Evolutionary conservation across 2,797 vertebrate species (phyloP).

Genomic region (Coccyzus lansbergi): DNA sequence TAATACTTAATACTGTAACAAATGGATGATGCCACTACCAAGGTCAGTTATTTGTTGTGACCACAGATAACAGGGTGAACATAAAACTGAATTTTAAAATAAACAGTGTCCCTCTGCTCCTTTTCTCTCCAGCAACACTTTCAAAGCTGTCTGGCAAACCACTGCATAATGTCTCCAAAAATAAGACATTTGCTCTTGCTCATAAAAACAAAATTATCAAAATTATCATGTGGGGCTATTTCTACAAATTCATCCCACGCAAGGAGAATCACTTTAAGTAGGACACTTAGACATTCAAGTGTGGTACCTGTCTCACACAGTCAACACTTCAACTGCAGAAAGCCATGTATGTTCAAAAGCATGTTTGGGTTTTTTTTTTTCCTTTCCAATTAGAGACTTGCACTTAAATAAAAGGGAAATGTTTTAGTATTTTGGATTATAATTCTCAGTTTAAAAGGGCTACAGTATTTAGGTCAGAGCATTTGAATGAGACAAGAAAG

Average conservation of each 20-base stretch:
- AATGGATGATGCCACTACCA: not conserved
- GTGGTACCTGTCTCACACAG: not conserved
- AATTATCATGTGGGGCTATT: not conserved
- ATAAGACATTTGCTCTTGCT: not conserved
- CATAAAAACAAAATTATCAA: not conserved
- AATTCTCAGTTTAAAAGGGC: not conserved
- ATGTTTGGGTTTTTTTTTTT: not conserved
- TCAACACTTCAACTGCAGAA: not conserved
- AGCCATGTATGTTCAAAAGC: not conserved
- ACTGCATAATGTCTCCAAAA: not conserved
- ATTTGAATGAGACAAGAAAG: not conserved
- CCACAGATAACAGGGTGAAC: not conserved
- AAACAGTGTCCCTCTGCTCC: not conserved
- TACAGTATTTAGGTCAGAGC: not conserved
- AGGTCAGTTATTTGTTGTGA: not conserved
- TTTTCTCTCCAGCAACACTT: not conserved
- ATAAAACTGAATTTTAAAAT: not conserved
- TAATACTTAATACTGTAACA: not conserved
- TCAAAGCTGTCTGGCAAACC: not conserved
- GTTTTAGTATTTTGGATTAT: constrained; percentile 1
- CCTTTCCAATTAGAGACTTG: not conserved
- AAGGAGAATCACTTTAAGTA: not conserved
- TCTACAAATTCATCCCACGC: not conserved
- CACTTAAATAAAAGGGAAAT: not conserved
- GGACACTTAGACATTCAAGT: not conserved